Percentiles rank a stretch among this genome's conserved stretches.
phyloP scores from a whole-genome alignment of 2,797 vertebrate species.

The Syngnathus acus region DNA sequence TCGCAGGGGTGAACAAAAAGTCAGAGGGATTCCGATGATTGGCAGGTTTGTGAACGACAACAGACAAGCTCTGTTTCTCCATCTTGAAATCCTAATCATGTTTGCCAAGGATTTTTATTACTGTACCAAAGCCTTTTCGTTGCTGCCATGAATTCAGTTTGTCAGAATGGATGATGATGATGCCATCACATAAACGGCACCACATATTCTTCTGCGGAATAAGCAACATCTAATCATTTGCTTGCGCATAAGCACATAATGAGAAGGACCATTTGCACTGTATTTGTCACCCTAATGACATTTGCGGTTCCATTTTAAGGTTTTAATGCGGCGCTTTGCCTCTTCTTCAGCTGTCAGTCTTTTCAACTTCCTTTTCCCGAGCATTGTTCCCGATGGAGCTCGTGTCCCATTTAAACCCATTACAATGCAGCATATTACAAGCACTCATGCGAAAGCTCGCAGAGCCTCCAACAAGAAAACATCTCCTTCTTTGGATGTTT shows the following conservation, averaged over 20 bases:
- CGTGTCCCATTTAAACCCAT: constrained; percentile 46
- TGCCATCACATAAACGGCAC: constrained; percentile 34
- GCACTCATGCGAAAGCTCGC: constrained; percentile 20
- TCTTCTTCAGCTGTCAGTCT: constrained; percentile 31
- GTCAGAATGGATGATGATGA: constrained; percentile 45
- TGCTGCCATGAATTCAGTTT: constrained; percentile 30
- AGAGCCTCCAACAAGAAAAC: constrained; percentile 26
- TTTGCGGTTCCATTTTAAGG: constrained; percentile 30
- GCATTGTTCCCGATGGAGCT: constrained; percentile 38
- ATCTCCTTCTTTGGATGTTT: constrained; percentile 14
- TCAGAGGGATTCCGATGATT: constrained; percentile 49
- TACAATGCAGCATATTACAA: constrained; percentile 40
- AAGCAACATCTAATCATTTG: constrained; percentile 38
- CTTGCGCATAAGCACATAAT: constrained; percentile 24
- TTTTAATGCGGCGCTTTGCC: constrained; percentile 15
- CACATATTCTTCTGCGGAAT: constrained; percentile 27
- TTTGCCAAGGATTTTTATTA: constrained; percentile 45
- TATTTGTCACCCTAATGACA: constrained; percentile 28
- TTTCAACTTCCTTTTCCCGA: constrained; percentile 26
- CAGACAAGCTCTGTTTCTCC: constrained; percentile 50
- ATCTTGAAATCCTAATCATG: constrained; percentile 52
- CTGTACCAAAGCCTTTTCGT: constrained; percentile 34
- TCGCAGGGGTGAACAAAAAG: constrained; percentile 47
- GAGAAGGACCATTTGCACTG: constrained; percentile 24
- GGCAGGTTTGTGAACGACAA: constrained; percentile 52